phyloP scores from a whole-genome alignment of 2,888 invertebrate species.

The Folsomia candida region DNA sequence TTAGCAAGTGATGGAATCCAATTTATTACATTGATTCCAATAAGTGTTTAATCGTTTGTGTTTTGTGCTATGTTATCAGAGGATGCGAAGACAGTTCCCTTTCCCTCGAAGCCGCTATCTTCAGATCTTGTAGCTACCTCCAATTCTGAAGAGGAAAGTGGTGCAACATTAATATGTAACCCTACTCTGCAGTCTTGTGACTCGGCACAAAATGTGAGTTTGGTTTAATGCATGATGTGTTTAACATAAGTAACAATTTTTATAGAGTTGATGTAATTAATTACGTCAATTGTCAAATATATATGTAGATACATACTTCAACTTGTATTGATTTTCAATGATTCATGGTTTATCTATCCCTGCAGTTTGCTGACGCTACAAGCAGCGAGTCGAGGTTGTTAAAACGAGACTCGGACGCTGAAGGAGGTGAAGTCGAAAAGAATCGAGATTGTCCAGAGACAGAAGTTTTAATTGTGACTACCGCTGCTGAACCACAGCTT shows the following conservation, averaged over 20 bases:
- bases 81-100: constrained; percentile 48
- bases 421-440: constrained; percentile 34
- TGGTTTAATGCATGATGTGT: not conserved
- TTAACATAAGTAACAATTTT: not conserved
- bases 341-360: not conserved
- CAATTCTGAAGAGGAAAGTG: constrained; percentile 42
- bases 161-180: constrained; percentile 18
- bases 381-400: not conserved
- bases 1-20: not conserved
- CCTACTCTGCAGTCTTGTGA: constrained; percentile 33
- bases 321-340: not conserved
- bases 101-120: constrained; percentile 50
- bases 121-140: constrained; percentile 50
- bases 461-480: constrained; percentile 35
- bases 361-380: constrained; percentile 47
- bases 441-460: constrained; percentile 44
- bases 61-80: constrained; percentile 22
- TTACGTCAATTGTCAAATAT: too few relatives aligned
- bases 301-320: not conserved
- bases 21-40: not conserved
- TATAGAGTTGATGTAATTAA: too few relatives aligned
- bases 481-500: not conserved
- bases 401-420: constrained; percentile 8
- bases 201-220: constrained; percentile 50
- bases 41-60: constrained; percentile 17